These are phyloP conservation scores for human DNA, from an alignment of 2,113 vertebrate species.

Conservation along the genomic window DNA sequence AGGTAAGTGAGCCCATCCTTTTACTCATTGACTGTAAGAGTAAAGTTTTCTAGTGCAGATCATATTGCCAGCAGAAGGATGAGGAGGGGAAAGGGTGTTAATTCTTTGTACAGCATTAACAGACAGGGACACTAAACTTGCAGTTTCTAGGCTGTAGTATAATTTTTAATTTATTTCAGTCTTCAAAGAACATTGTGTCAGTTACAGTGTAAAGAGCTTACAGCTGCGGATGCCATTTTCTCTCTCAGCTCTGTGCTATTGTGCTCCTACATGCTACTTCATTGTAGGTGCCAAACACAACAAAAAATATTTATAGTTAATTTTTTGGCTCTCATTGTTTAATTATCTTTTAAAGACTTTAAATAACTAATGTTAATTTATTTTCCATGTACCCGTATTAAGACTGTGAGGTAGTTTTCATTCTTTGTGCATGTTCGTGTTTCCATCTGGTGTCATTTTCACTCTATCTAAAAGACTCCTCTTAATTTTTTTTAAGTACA, in stretches of 20 bases:
- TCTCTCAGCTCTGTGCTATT: neutral
- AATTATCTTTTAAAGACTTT: neutral
- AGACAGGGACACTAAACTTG: constrained; percentile 72
- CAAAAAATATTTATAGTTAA: neutral
- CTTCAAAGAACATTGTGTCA: neutral
- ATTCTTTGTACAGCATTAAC: constrained; percentile 69
- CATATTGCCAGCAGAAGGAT: constrained; percentile 69
- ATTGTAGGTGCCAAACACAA: neutral
- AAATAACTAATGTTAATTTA: neutral
- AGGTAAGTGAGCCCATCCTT: constrained; percentile 72
- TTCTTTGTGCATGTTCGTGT: neutral
- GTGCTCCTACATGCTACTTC: neutral
- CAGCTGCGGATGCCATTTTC: neutral
- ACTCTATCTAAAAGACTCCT: neutral
- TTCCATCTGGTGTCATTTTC: neutral
- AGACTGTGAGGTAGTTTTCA: neutral
- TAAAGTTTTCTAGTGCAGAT: constrained; percentile 67
- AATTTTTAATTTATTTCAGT: neutral
- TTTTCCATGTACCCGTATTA: neutral
- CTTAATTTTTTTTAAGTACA: neutral
- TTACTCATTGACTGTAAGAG: constrained; percentile 81
- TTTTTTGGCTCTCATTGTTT: neutral
- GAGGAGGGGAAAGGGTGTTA: constrained; percentile 65
- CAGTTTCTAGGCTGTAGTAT: constrained; percentile 50
- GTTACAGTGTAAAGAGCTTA: neutral